Conservation (phyloP, 2,888 invertebrate species). For the Pilophorus perplexus region DNA sequence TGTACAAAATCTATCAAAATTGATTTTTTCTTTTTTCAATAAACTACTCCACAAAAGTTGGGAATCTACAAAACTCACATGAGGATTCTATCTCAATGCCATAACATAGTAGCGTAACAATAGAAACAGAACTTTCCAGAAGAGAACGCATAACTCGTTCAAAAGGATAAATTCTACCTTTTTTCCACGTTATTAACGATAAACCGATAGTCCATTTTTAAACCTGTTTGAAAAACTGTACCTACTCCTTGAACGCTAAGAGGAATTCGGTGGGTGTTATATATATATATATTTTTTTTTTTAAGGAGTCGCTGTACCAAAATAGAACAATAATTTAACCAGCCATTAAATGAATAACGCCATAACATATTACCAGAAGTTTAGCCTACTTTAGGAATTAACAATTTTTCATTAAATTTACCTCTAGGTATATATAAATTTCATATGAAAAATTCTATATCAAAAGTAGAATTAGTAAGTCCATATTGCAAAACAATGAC, state of each 20-base stretch:
- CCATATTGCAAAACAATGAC: slow-evolving; percentile 43
- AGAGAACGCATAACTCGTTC: no score
- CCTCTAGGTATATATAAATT: slow-evolving; percentile 9
- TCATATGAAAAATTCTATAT: slow-evolving; percentile 32
- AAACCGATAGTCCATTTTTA: no score
- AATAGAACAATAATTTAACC: slow-evolving; percentile 24
- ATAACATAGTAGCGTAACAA: no score
- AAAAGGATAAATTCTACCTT: no score
- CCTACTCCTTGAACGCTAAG: no score
- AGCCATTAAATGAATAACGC: slow-evolving; percentile 19
- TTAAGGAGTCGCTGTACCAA: no score
- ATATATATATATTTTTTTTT: no score
- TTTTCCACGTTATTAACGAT: no score
- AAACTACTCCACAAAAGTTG: background rate
- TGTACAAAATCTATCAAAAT: slow-evolving; percentile 31
- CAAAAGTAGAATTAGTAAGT: slow-evolving; percentile 34
- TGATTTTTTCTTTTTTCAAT: background rate
- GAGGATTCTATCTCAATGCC: no score
- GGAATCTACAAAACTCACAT: slow-evolving; percentile 9
- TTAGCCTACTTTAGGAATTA: slow-evolving; percentile 27
- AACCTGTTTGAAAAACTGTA: no score
- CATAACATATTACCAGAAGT: slow-evolving; percentile 10
- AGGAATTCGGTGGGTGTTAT: slow-evolving; percentile 5
- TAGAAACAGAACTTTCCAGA: no score
- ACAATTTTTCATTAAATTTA: slow-evolving; percentile 26